Evolutionary conservation across 2,113 vertebrate genomes (phyloP).

Genomic region (Entelurus aequoreus): DNA sequence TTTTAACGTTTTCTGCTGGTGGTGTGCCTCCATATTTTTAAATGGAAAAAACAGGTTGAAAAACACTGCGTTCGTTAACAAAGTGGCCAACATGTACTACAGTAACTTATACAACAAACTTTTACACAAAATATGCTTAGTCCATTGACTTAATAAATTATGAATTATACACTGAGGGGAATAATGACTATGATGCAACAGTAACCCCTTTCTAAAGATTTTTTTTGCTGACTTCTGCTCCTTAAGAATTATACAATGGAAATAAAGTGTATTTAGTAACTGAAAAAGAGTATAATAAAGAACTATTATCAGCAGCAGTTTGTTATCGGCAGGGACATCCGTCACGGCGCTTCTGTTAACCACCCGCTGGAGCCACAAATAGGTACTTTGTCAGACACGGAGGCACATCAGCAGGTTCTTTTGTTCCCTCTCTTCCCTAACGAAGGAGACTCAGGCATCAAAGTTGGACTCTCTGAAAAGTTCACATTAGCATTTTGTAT

Average conservation of each 20-base stretch:
- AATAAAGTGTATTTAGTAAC: not conserved
- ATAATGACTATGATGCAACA: no score
- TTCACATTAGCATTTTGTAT: conserved; percentile 70
- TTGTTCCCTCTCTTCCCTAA: conserved; percentile 35
- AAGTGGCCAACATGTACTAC: no score
- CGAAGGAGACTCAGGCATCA: conserved; percentile 43
- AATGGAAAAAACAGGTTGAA: no score
- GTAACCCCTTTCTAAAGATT: no score
- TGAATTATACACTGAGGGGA: no score
- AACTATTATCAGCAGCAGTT: conserved; percentile 12
- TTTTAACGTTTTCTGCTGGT: no score
- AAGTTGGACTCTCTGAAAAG: conserved; percentile 54
- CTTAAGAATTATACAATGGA: not conserved
- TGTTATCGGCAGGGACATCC: conserved; percentile 24
- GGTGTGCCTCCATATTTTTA: no score
- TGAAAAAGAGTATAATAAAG: not conserved
- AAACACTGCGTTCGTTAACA: no score
- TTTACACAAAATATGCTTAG: no score
- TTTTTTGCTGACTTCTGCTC: no score
- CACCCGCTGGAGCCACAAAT: conserved; percentile 46
- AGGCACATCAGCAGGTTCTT: conserved; percentile 28
- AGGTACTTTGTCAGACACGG: conserved; percentile 48
- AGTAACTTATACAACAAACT: no score
- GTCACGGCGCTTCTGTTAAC: conserved; percentile 45
- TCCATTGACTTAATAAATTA: no score